Evolutionary conservation across 2,113 vertebrate genomes (phyloP).

Genomic region (Antechinus flavipes): DNA sequence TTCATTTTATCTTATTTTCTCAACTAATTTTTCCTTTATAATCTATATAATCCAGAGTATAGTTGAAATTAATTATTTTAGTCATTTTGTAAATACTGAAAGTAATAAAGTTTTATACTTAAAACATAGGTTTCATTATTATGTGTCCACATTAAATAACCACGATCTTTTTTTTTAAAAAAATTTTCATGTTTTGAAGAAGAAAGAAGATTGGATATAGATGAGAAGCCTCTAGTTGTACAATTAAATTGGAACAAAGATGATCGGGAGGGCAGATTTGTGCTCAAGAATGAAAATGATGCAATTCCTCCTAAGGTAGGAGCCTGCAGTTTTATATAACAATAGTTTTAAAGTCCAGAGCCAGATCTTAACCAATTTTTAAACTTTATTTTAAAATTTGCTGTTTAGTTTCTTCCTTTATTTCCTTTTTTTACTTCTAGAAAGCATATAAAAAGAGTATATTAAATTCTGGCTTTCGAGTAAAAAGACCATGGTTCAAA

Average conservation of each 20-base stretch:
- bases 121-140: neutral
- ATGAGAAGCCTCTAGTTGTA: constrained; percentile 98
- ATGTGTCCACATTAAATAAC: constrained; percentile 51
- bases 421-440: no score
- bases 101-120: neutral
- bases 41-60: neutral
- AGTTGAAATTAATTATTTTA: neutral
- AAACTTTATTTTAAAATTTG: neutral
- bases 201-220: constrained; percentile 98
- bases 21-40: neutral
- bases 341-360: neutral
- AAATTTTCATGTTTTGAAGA: constrained; percentile 87
- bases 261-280: constrained; percentile 97
- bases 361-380: no score
- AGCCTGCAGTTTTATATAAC: neutral
- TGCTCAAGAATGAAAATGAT: constrained; percentile 99
- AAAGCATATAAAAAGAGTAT: neutral
- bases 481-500: neutral
- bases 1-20: neutral
- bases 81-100: no score
- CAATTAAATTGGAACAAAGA: constrained; percentile 99
- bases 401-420: neutral
- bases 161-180: constrained; percentile 40
- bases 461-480: neutral
- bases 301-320: constrained; percentile 92